These are phyloP conservation scores for Epinotia ramella DNA, from an alignment of 2,888 invertebrate species.

Conservation along the genomic window DNA sequence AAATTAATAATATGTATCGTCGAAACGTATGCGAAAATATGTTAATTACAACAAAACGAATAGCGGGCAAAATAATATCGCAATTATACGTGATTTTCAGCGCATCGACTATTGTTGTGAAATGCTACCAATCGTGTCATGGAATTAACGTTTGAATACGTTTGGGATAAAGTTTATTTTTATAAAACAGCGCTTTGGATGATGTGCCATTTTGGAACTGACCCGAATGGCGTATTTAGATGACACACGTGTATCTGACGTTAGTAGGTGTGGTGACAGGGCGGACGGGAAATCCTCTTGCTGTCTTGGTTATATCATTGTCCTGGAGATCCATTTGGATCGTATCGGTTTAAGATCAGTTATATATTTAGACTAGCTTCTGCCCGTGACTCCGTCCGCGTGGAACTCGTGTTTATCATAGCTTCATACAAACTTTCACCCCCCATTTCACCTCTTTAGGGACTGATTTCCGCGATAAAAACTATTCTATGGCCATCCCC, in stretches of 20 bases:
- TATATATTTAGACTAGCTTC: background rate
- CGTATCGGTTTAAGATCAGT: background rate
- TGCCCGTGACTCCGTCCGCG: no score
- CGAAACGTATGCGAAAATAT: no score
- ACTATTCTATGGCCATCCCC: no score
- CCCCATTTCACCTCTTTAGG: no score
- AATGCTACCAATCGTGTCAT: no score
- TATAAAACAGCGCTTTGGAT: background rate
- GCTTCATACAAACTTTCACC: no score
- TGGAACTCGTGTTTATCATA: no score
- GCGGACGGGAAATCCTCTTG: background rate
- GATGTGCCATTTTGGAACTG: conserved; percentile 10
- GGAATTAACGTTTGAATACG: background rate
- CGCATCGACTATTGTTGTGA: background rate
- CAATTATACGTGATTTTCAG: background rate
- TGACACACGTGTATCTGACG: conserved; percentile 8
- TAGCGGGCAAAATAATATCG: background rate
- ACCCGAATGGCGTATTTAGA: background rate
- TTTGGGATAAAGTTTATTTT: background rate
- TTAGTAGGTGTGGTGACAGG: conserved; percentile 10
- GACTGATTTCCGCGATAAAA: no score
- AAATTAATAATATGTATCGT: no score
- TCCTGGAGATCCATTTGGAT: background rate
- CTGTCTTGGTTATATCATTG: background rate
- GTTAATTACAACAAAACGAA: background rate